Conservation (phyloP, 2,113 vertebrate genomes). For the Tenrec ecaudatus region DNA sequence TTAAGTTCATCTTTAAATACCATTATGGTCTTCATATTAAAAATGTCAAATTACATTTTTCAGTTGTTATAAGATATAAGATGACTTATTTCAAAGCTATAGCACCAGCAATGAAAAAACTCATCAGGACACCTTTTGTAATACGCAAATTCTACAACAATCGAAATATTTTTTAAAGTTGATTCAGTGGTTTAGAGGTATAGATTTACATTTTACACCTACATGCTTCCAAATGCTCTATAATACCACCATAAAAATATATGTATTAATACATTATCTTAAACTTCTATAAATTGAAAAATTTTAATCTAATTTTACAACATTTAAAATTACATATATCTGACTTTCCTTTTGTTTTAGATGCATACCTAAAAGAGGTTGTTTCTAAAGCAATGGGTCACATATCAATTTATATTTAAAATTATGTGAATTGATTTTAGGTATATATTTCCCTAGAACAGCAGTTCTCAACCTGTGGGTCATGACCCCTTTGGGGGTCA, state of each 20-base stretch:
- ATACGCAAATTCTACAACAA: background rate
- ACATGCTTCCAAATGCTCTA: background rate
- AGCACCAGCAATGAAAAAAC: slow-evolving; percentile 56
- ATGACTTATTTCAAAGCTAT: slow-evolving; percentile 81
- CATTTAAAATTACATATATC: background rate
- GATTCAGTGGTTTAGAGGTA: background rate
- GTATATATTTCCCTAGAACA: background rate
- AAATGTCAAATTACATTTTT: slow-evolving; percentile 87
- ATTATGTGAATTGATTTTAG: background rate
- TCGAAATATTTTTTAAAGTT: slow-evolving; percentile 37
- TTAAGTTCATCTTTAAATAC: slow-evolving; percentile 89
- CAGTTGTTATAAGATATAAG: slow-evolving; percentile 78
- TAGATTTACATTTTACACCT: background rate
- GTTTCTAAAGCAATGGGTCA: background rate
- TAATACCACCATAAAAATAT: background rate
- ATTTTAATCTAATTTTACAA: background rate
- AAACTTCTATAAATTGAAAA: background rate
- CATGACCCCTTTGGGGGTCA: too few relatives aligned
- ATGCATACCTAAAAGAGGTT: background rate
- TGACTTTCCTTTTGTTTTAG: background rate
- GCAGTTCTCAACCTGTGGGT: too few relatives aligned
- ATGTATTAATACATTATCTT: background rate
- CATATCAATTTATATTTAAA: slow-evolving; percentile 6
- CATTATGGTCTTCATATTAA: slow-evolving; percentile 85
- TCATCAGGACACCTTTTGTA: slow-evolving; percentile 43